Base-by-base conservation (phyloP, 2,113 vertebrate genomes). In the Leucopsar rothschildi region DNA sequence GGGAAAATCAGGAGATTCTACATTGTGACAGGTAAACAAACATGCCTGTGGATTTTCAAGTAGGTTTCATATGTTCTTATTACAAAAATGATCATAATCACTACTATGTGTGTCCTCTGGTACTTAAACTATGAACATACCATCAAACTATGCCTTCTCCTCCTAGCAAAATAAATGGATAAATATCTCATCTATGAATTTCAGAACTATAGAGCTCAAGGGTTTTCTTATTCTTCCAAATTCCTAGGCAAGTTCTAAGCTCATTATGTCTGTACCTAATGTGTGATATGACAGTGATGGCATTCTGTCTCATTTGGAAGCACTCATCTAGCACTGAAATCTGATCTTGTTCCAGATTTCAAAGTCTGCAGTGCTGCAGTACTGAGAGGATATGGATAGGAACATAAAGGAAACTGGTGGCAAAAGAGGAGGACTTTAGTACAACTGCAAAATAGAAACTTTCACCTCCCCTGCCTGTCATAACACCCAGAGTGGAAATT, bases 211-310 rank as follows among this genome's bases (percentile, higher is more conserved):
- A 42, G n/a, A 53, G 1, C 9, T 76, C 29, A 92, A 69, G 20
- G 5, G 12, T 50, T 59, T 81, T 40, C 68, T 82, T 55, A 20
- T 22, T 63, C 18, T 78, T 90, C 6, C 17, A 40, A 17, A 35
- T 82, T 75, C 35, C 44, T 59, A 15, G 31, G 25, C 19, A 49
- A 53, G 10, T 63, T 79, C 57, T 63, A 82, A 29, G 6, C 21
- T 70, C 25, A 35, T 56, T 53, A 33, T n/a, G 1, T 37, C 39
- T 76, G 44, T 65, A 87, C 22, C 17, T 63, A 55, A n/a, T 18
- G 15, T 3, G 2, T n/a, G 39, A 55, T 15, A 31, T 5, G 12
- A 59, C 1, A 5, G 9, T 19, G 11, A 40, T 35, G 18, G 2
- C 47, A 52, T 69, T 60, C n/a, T 29, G 28, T 85, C 17, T 78